Evolutionary conservation across 1,140 invertebrate genomes (phyloP).

Genomic region (Lanistes nyassanus): DNA sequence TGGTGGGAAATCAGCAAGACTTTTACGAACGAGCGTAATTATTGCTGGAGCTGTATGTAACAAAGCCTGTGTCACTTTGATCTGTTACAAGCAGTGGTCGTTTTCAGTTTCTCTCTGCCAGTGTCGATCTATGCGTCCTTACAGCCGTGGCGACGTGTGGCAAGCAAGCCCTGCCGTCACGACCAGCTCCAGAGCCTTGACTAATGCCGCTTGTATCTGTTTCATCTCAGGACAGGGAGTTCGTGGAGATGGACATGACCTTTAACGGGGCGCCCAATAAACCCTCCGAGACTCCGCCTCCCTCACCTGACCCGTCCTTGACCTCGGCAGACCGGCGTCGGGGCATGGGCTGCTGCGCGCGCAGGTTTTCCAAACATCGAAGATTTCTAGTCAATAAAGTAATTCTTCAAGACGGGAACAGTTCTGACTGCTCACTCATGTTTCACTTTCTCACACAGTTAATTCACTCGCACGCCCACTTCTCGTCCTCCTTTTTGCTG

Average conservation of each 20-base stretch:
- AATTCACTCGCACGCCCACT: background rate
- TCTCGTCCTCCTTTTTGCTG: background rate
- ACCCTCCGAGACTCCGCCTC: constrained; percentile 77
- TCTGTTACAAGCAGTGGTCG: background rate
- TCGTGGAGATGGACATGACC: constrained; percentile 94
- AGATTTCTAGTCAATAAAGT: constrained; percentile 56
- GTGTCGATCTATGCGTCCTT: background rate
- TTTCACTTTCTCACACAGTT: constrained; percentile 9
- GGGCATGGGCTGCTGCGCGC: constrained; percentile 84
- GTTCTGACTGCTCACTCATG: background rate
- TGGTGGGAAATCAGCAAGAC: too few species aligned
- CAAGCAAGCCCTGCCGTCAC: background rate
- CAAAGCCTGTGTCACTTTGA: background rate
- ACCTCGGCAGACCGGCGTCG: constrained; percentile 54
- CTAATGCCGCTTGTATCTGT: constrained; percentile 10
- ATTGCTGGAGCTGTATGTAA: too few species aligned
- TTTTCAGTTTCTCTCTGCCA: background rate
- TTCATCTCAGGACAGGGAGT: constrained; percentile 88
- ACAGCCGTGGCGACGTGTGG: background rate
- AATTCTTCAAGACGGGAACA: constrained; percentile 15
- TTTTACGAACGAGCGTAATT: too few species aligned
- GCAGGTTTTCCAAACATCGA: constrained; percentile 70
- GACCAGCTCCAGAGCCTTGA: background rate
- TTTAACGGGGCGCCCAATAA: constrained; percentile 92
- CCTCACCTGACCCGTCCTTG: constrained; percentile 81